A percentile compares a stretch with the other conserved stretches of the same genome.
Conservation (phyloP, 2,888 invertebrate genomes). For the Cerceris ruficornis region DNA sequence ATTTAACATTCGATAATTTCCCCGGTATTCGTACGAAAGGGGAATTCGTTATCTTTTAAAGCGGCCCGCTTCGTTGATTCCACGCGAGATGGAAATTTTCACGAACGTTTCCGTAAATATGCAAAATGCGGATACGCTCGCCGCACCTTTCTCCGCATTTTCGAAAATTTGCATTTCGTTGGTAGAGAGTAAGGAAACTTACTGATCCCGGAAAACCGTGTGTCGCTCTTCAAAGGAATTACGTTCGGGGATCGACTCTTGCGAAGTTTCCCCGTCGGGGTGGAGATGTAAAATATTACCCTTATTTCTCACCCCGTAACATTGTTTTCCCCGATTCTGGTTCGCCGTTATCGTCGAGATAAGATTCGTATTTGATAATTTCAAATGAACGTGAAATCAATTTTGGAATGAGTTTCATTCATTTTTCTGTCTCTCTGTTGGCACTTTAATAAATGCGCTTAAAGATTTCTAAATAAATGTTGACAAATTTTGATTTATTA, state of each 20-base stretch:
- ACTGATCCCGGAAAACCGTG: background rate
- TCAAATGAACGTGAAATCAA: no score
- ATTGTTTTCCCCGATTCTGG: background rate
- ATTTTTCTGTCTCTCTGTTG: no score
- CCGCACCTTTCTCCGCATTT: background rate
- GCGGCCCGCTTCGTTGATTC: background rate
- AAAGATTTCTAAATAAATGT: no score
- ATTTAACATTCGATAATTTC: no score
- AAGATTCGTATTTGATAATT: no score
- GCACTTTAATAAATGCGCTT: no score
- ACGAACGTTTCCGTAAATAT: background rate
- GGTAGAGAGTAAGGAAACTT: background rate
- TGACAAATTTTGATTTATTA: no score
- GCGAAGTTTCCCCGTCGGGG: background rate
- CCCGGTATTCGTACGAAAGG: background rate
- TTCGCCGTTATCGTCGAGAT: no score
- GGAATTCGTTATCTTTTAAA: background rate
- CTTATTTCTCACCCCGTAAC: background rate
- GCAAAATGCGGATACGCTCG: background rate
- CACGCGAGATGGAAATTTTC: background rate
- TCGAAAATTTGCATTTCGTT: conserved; percentile 21
- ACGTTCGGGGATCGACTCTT: background rate
- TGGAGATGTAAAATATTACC: background rate
- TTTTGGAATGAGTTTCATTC: no score
- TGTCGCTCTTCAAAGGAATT: background rate